These are phyloP conservation scores for Solenodon paradoxus DNA, from an alignment of 2,113 vertebrate species.

Conservation along the genomic window DNA sequence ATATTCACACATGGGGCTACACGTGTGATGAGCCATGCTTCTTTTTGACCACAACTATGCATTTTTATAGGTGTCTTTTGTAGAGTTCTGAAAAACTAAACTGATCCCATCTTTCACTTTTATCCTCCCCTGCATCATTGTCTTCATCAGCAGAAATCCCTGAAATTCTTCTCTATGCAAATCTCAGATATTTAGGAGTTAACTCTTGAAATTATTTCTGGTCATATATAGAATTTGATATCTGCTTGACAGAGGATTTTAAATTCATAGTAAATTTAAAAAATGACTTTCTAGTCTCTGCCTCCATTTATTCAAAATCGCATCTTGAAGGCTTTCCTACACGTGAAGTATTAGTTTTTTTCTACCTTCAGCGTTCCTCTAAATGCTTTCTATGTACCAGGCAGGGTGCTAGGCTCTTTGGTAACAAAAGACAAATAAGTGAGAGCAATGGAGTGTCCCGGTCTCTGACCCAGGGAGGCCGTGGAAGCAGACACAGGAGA, in stretches of 20 bases:
- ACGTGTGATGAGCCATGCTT: neutral
- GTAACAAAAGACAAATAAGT: neutral
- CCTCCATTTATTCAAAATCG: neutral
- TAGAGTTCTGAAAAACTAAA: neutral
- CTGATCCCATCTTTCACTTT: neutral
- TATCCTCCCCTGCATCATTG: neutral
- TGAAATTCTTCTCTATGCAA: neutral
- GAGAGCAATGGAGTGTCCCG: neutral
- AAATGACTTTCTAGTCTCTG: neutral
- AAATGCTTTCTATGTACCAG: neutral
- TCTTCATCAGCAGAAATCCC: neutral
- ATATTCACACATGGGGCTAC: neutral
- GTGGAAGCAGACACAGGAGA: neutral
- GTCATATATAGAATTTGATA: too few species aligned
- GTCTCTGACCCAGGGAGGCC: neutral
- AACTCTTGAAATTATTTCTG: neutral
- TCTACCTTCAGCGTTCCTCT: neutral
- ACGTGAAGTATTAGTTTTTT: neutral
- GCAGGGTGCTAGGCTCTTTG: neutral
- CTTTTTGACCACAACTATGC: neutral
- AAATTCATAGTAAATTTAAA: neutral
- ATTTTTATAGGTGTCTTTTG: neutral
- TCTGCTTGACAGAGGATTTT: conserved; percentile 6
- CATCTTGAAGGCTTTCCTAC: neutral
- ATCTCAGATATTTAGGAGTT: neutral